Evolutionary conservation across 1,140 invertebrate species (phyloP), one percentile per base, ranked within the genome.

Genomic region (Alviniconcha marisindica): DNA sequence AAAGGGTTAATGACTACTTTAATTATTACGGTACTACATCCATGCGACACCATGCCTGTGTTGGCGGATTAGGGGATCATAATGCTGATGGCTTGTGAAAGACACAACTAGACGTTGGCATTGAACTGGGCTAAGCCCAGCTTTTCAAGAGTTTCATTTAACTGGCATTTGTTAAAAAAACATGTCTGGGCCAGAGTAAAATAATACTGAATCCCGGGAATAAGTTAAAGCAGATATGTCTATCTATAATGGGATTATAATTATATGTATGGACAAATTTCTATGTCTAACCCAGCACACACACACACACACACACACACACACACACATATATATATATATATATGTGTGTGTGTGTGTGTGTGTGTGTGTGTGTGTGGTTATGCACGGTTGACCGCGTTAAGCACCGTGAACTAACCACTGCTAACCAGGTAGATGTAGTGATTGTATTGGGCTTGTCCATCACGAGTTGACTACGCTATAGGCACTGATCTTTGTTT

Each of bases 281-380:
- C 3, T n/a, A 24, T n/a, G 28, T n/a, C 4, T n/a, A n/a, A 15
- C 18, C 56, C 18, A 15, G 21, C 56, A 60, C 56, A n/a, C 56
- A 60, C 56, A n/a, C 56, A 60, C 56, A n/a, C 56, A 60, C 56
- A 60, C 56, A n/a, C 56, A 7, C 21, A 60, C 56, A 60, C 21
- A 7, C 7, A 12, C 7, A 24, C 56, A 60, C 28, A 15, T 7
- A 60, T 60, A 60, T 60, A 60, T 24, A 15, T 12, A 4, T 60
- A n/a, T n/a, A 24, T 4, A 60, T 4, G 18, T 60, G 18, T n/a
- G 28, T 15, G 54, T 21, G 54, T 56, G 21, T 60, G 14, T 60
- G 14, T 24, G 12, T 60, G 54, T 15, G 54, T 60, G 21, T 21
- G 21, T 60, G 54, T 24, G 54, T 21, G 12, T 60, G 54, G 5